Base-by-base conservation (phyloP, 2,888 invertebrate species). In the Rhingia rostrata region DNA sequence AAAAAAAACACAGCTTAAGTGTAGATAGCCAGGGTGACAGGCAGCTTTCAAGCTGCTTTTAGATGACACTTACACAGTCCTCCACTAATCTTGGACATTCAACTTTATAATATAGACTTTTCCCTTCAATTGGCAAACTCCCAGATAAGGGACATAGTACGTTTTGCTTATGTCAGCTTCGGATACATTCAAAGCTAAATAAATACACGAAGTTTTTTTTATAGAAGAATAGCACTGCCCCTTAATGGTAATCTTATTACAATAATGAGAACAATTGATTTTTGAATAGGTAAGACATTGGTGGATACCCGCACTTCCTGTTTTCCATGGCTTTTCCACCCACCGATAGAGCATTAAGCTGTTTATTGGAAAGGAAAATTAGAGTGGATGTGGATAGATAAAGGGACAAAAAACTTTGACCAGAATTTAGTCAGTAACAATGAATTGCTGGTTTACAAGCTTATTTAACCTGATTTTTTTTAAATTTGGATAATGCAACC, bases 211-310 rank as follows among this genome's bases (percentile, higher is more conserved):
- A 56, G 22, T 33, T 14, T 43, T 14, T 9, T 14, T 45, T 33
- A 32, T 14, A 49, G 10, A 10, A 74, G 72, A 72, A 45, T 30
- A 22, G 73, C 49, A 39, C 47, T 60, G 49, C 66, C 75, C 64
- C 49, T 54, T 72, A 72, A 78, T 53, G 67, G 78, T 78, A 83
- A 83, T 83, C 82, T 78, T 78, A 83, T 83, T 83, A 83, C 78
- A 78, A 78, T 83, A 83, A 83, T 83, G 82, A 78, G 82, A 83
- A 83, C 82, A 83, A 83, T 83, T 83, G 82, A 83, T 83, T 83
- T 83, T 83, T 83, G 82, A 83, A 73, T 78, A 77, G 75, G 22
- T 77, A 70, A 69, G 80, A 80, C 74, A 67, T 61, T 35, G 74
- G 41, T 53, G 63, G 56, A 81, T 77, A 81, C 69, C 75, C 63